A percentile compares a stretch with the other conserved stretches of the same genome.
Evolutionary conservation across 1,140 invertebrate genomes (phyloP).

Genomic region (Drosophila melanogaster): Release_6_plus_ISO1_MT NT_033777.3:12017501-12018000

Average conservation of each 20-base stretch:
- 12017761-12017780: slow-evolving; percentile 78
- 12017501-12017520: slow-evolving; percentile 57
- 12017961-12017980: slow-evolving; percentile 82
- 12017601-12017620: slow-evolving; percentile 82
- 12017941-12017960: slow-evolving; percentile 79
- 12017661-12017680: slow-evolving; percentile 79
- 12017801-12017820: slow-evolving; percentile 67
- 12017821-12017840: slow-evolving; percentile 75
- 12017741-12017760: slow-evolving; percentile 81
- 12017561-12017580: slow-evolving; percentile 79
- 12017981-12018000: slow-evolving; percentile 80
- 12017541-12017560: slow-evolving; percentile 84
- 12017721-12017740: slow-evolving; percentile 80
- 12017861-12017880: slow-evolving; percentile 74
- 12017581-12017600: slow-evolving; percentile 70
- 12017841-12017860: slow-evolving; percentile 80
- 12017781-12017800: slow-evolving; percentile 74
- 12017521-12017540: slow-evolving; percentile 74
- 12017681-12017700: slow-evolving; percentile 75
- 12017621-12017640: slow-evolving; percentile 80
- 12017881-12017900: slow-evolving; percentile 82
- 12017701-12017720: slow-evolving; percentile 84
- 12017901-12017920: slow-evolving; percentile 81
- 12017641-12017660: slow-evolving; percentile 79
- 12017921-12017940: slow-evolving; percentile 80